These are phyloP conservation scores for Puma concolor DNA, from an alignment of 2,113 vertebrate species.

Conservation along the genomic window DNA sequence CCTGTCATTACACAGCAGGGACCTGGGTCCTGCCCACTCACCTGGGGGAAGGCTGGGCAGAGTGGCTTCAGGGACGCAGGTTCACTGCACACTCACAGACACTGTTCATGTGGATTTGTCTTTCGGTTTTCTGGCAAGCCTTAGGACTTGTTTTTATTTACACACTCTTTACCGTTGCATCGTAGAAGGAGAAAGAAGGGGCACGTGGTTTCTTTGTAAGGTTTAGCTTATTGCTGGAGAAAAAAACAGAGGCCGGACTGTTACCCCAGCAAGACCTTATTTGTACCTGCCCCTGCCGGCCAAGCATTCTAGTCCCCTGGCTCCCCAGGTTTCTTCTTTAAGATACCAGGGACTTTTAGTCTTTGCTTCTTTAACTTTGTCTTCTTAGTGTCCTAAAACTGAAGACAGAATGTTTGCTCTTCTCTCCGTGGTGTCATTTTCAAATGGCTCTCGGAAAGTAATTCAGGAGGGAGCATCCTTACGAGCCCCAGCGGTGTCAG, in stretches of 20 bases:
- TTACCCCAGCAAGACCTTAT: neutral
- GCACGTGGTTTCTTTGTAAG: fast-evolving
- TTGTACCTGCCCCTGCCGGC: fast-evolving
- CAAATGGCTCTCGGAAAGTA: fast-evolving
- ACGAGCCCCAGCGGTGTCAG: fast-evolving
- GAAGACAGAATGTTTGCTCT: no score
- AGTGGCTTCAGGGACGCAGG: fast-evolving
- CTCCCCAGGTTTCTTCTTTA: no score
- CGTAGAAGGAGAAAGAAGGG: neutral
- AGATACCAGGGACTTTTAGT: no score
- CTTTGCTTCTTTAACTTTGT: neutral
- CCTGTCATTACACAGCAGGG: no score
- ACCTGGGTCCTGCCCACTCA: fast-evolving
- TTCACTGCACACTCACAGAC: fast-evolving
- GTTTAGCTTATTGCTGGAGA: neutral
- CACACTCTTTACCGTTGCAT: neutral
- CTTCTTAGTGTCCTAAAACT: neutral
- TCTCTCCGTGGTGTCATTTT: fast-evolving
- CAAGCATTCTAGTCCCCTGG: fast-evolving
- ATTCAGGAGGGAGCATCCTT: no score
- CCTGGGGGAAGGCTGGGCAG: fast-evolving
- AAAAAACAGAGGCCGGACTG: fast-evolving
- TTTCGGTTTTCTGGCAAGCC: neutral
- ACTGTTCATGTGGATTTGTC: fast-evolving
- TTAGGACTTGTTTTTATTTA: neutral